Percentiles rank a stretch among this genome's conserved stretches.
These are phyloP conservation scores for Chymomyza amoena DNA, from an alignment of 2,888 invertebrate species.

Conservation along the genomic window DNA sequence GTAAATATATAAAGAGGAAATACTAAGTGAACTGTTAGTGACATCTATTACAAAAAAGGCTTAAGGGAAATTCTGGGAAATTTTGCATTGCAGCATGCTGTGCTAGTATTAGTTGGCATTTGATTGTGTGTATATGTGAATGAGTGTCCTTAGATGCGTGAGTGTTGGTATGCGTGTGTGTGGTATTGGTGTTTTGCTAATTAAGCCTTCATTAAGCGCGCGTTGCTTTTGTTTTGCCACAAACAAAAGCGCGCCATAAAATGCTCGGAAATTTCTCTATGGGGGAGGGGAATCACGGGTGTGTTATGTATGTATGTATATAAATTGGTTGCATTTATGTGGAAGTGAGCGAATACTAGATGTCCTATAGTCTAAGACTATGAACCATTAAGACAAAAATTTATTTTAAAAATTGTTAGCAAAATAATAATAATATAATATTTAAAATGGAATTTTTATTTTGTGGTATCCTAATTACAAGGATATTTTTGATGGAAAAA, in stretches of 20 bases:
- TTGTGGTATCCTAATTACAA: too few species aligned
- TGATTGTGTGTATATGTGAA: constrained; percentile 8
- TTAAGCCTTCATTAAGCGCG: constrained; percentile 60
- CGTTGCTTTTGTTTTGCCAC: constrained; percentile 32
- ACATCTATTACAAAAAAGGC: neutral
- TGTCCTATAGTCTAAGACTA: too few species aligned
- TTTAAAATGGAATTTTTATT: too few species aligned
- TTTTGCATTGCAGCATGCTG: neutral
- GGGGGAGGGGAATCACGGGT: too few species aligned
- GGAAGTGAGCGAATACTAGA: too few species aligned
- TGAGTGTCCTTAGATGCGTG: neutral
- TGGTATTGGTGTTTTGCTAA: constrained; percentile 49
- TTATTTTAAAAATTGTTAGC: too few species aligned
- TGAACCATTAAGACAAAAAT: too few species aligned
- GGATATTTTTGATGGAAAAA: too few species aligned
- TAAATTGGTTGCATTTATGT: too few species aligned
- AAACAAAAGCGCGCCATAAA: constrained; percentile 6
- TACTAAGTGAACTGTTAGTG: neutral
- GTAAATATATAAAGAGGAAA: constrained; percentile 3
- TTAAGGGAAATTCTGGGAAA: neutral
- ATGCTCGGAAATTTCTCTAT: neutral
- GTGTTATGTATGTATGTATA: neutral
- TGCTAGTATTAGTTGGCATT: neutral
- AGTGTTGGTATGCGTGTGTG: constrained; percentile 13
- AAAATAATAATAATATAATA: too few species aligned